Evolutionary conservation across 1,140 invertebrate species (phyloP).

Genomic region (Sinella curviseta): DNA sequence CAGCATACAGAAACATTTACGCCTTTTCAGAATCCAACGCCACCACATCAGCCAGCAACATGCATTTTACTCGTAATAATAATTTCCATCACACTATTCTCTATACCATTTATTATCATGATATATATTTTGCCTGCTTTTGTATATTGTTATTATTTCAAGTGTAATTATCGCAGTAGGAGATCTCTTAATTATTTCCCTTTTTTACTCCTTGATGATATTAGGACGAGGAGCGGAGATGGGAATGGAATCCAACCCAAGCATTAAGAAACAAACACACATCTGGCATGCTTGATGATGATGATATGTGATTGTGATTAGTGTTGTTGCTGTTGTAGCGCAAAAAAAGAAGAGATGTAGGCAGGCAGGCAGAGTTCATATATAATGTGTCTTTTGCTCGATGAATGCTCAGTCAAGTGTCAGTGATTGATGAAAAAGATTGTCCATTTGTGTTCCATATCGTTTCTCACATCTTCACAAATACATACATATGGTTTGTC

Average conservation of each 20-base stretch:
- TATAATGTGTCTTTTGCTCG: not conserved
- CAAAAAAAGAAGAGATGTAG: not conserved
- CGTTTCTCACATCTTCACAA: not conserved
- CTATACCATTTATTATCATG: not conserved
- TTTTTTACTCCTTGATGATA: not conserved
- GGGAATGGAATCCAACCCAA: not conserved
- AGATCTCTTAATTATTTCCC: conserved; percentile 27
- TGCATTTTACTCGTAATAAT: no score
- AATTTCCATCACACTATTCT: no score
- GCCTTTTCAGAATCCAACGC: no score
- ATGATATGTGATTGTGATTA: not conserved
- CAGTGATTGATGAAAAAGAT: conserved; percentile 23
- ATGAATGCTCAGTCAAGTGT: not conserved
- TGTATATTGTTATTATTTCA: conserved; percentile 2
- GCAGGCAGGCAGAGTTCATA: not conserved
- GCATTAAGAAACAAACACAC: not conserved
- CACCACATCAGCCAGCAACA: no score
- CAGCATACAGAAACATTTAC: no score
- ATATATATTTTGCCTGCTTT: not conserved
- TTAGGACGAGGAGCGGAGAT: not conserved
- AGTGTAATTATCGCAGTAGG: conserved; percentile 19
- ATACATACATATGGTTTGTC: not conserved
- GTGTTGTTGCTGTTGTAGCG: not conserved
- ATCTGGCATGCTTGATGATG: not conserved
- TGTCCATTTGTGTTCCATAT: conserved; percentile 15